Conservation (phyloP, 2,888 invertebrate species). For the Romanomermis culicivorax region DNA sequence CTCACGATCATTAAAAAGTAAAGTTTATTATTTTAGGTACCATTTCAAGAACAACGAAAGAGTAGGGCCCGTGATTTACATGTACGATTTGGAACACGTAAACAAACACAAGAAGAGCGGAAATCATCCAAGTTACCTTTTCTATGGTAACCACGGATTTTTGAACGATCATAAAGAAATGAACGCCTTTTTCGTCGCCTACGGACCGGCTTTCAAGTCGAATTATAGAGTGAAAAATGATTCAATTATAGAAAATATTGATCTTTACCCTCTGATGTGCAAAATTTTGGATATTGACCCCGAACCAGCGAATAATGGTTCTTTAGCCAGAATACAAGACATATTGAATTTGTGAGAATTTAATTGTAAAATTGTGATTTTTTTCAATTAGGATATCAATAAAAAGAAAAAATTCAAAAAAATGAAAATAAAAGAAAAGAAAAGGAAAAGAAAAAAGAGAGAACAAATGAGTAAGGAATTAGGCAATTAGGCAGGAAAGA, state of each 20-base stretch:
- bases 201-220: constrained; percentile 7
- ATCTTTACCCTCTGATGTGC: constrained; percentile 44
- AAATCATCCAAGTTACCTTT: too few species aligned
- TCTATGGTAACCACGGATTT: constrained; percentile 7
- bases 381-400: too few species aligned
- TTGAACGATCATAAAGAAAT: constrained; percentile 4
- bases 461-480: too few species aligned
- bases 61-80: constrained; percentile 41
- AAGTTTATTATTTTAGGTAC: too few species aligned
- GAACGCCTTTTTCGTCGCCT: constrained; percentile 2
- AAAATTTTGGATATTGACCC: constrained; percentile 38
- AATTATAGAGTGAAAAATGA: constrained; percentile 24
- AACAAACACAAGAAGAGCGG: too few species aligned
- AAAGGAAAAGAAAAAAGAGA: too few species aligned
- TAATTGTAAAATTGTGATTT: too few species aligned
- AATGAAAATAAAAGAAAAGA: too few species aligned
- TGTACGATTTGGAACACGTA: constrained; percentile 32
- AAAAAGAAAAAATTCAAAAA: too few species aligned
- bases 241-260: constrained; percentile 40
- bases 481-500: too few species aligned
- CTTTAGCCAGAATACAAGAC: constrained; percentile 9
- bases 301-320: constrained; percentile 30
- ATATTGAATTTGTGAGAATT: too few species aligned
- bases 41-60: constrained; percentile 42
- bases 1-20: too few species aligned